Conservation (phyloP, 2,113 vertebrate genomes). For the Carassius carassius region DNA sequence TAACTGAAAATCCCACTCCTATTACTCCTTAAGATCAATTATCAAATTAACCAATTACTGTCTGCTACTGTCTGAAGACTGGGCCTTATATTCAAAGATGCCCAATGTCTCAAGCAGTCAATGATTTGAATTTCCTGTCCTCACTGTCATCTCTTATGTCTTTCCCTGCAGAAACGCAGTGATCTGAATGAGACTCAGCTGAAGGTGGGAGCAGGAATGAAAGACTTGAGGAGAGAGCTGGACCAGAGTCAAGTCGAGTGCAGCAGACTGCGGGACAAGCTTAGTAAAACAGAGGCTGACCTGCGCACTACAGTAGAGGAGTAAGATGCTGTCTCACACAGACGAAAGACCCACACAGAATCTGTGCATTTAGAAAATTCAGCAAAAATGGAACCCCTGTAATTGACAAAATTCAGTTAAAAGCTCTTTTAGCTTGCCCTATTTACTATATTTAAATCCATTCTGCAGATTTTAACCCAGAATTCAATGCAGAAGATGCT, state of each 20-base stretch:
- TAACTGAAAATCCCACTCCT: slow-evolving; percentile 6
- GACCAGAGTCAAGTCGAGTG: slow-evolving; percentile 76
- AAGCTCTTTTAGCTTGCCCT: background rate
- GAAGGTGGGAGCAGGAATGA: slow-evolving; percentile 71
- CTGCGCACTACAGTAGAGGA: slow-evolving; percentile 87
- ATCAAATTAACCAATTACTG: slow-evolving; percentile 38
- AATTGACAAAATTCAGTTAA: background rate
- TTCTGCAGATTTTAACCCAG: no score
- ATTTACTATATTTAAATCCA: background rate
- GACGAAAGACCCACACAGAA: background rate
- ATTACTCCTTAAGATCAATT: slow-evolving; percentile 3
- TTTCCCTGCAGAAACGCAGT: slow-evolving; percentile 73
- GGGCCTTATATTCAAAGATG: background rate
- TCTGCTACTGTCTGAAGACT: background rate
- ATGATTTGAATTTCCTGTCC: background rate
- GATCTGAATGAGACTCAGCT: slow-evolving; percentile 76
- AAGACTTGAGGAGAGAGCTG: slow-evolving; percentile 77
- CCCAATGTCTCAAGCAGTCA: background rate
- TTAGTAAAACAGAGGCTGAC: slow-evolving; percentile 83
- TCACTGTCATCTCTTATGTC: background rate
- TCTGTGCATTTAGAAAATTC: no score
- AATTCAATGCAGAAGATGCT: no score
- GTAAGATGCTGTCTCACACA: slow-evolving; percentile 73
- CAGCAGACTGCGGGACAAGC: slow-evolving; percentile 75
- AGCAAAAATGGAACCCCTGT: background rate